phyloP scores from a whole-genome alignment of 2,888 invertebrate species.

The Agrotis ipsilon region DNA sequence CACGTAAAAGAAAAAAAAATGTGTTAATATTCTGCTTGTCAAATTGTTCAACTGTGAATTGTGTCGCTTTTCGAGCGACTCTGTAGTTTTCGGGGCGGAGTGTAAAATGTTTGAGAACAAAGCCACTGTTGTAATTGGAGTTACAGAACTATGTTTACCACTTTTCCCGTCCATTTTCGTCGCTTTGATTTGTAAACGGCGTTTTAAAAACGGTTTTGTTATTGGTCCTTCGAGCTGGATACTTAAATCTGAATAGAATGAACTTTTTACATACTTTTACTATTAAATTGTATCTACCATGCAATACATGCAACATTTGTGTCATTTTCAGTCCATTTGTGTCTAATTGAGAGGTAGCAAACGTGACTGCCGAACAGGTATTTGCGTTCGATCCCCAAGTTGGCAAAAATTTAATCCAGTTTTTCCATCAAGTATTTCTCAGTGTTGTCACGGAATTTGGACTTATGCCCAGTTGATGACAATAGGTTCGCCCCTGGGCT shows the following conservation, averaged over 20 bases:
- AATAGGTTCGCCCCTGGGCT: no score
- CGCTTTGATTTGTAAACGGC: not conserved
- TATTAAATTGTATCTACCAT: not conserved
- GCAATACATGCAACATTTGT: not conserved
- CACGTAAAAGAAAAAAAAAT: no score
- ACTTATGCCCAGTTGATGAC: no score
- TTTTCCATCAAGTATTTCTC: no score
- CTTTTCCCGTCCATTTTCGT: not conserved
- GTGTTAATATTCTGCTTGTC: no score
- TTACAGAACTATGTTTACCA: not conserved
- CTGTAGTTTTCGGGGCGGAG: not conserved
- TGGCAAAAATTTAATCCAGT: no score
- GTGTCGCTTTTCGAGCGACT: not conserved
- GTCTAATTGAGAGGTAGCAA: no score
- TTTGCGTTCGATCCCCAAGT: no score
- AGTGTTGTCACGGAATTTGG: no score
- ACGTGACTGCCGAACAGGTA: no score
- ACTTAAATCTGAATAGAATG: not conserved
- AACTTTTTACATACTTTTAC: not conserved
- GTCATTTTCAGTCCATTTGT: no score
- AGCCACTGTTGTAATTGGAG: not conserved
- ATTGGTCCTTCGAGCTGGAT: not conserved
- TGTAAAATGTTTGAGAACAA: not conserved
- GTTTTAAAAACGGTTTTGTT: not conserved
- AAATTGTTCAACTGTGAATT: conserved; percentile 20